Conservation (phyloP, 2,797 vertebrate species). For the Siniperca scherzeri region DNA sequence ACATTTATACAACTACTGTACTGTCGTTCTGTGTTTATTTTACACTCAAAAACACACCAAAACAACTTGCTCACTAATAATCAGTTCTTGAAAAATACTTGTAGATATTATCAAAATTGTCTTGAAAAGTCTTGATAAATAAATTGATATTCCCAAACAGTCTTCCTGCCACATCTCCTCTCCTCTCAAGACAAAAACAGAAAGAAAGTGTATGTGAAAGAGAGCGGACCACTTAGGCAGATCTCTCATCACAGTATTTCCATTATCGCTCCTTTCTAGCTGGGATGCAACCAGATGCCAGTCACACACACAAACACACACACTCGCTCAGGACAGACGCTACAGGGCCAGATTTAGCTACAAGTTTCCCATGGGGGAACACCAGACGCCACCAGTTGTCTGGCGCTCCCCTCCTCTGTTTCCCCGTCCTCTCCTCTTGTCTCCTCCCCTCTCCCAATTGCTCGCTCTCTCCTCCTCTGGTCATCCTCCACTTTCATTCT, state of each 20-base stretch:
- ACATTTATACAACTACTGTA: not conserved
- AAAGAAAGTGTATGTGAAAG: constrained; percentile 45
- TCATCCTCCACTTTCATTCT: constrained; percentile 21
- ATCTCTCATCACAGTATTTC: constrained; percentile 83
- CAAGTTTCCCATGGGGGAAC: constrained; percentile 78
- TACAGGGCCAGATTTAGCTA: constrained; percentile 83
- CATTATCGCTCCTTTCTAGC: constrained; percentile 89
- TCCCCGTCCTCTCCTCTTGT: constrained; percentile 50
- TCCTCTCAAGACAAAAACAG: constrained; percentile 28
- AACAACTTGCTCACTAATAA: not conserved
- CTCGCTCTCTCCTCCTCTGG: constrained; percentile 9
- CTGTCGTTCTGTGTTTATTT: not conserved
- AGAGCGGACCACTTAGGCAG: constrained; percentile 79
- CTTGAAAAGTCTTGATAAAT: too few relatives aligned
- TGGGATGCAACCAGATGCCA: constrained; percentile 82
- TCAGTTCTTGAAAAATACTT: not conserved
- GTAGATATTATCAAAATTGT: not conserved
- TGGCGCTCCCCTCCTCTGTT: constrained; percentile 70
- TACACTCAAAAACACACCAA: not conserved
- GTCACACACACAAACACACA: constrained; percentile 65
- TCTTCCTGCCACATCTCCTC: constrained; percentile 11
- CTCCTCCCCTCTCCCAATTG: constrained; percentile 32
- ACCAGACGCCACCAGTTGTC: constrained; percentile 80
- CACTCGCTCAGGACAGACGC: constrained; percentile 74
- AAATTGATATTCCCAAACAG: too few relatives aligned